Evolutionary conservation across 1,140 invertebrate species (phyloP).

Genomic region (Camponotus pennsylvanicus): DNA sequence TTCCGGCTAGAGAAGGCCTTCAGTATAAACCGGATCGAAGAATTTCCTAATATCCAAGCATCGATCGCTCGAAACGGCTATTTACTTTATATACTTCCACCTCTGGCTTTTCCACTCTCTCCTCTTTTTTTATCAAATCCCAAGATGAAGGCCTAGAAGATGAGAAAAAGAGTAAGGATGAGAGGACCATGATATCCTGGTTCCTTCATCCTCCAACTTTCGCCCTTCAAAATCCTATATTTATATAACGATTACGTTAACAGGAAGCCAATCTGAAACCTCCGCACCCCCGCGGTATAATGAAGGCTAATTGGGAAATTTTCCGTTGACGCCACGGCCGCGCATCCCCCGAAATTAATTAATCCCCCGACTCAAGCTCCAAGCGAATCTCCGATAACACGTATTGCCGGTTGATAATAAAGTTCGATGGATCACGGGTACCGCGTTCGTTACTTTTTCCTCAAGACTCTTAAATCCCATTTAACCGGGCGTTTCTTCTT

Average conservation of each 20-base stretch:
- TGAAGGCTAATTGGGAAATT: constrained; percentile 67
- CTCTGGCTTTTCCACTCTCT: not conserved
- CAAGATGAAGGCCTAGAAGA: not conserved
- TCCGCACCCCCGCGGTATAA: constrained; percentile 37
- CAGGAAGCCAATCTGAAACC: constrained; percentile 54
- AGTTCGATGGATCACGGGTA: constrained; percentile 41
- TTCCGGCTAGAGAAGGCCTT: constrained; percentile 29
- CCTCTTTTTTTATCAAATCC: not conserved
- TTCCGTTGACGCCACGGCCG: constrained; percentile 36
- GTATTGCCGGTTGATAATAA: constrained; percentile 62
- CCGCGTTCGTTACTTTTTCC: constrained; percentile 55
- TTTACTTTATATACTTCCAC: constrained; percentile 43
- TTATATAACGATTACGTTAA: constrained; percentile 48
- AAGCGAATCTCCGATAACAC: constrained; percentile 62
- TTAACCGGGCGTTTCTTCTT: constrained; percentile 32
- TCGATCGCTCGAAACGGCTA: constrained; percentile 52
- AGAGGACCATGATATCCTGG: not conserved
- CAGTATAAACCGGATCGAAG: constrained; percentile 44
- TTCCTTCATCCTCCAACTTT: not conserved
- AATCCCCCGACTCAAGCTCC: constrained; percentile 17
- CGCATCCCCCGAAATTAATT: constrained; percentile 48
- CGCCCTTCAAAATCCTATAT: constrained; percentile 28
- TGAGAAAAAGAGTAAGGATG: not conserved
- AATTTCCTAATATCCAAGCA: constrained; percentile 61
- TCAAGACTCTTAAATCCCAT: constrained; percentile 51